Base-by-base conservation (phyloP, 2,797 vertebrate genomes). In the Eutrigla gurnardus region DNA sequence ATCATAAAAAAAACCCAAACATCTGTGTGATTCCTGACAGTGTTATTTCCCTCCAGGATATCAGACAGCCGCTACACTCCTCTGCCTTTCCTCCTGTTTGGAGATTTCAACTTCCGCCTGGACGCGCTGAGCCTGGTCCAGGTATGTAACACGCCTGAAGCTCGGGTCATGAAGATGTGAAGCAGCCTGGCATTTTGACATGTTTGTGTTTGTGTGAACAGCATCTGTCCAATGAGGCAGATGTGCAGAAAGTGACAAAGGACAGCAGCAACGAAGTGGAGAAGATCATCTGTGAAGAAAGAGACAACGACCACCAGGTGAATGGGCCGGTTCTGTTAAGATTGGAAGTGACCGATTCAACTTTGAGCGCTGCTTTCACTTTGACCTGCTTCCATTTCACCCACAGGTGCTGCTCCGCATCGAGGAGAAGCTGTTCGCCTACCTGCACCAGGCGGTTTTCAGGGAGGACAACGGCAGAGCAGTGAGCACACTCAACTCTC, bases 61-160 rank as follows among this genome's bases (percentile, higher is more conserved):
- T 92, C 92, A 39, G 92, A 94, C 59, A 77, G 2, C 75, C 75
- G 70, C 69, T 86, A 82, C 80, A 75, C 82, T 18, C 49, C 90
- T 8, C 77, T 93, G 64, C 95, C 96, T 50, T 96, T 94, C 83
- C 95, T 96, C 81, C 65, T 96, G 46, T 96, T 96, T 81, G 96
- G 96, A 85, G 95, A 96, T 86, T 96, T 96, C 17, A 96, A 96
- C 90, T 96, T 96, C 78, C 94, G 95, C 12, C 77, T 96, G 58
- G 95, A 96, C 84, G 92, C 95, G 1, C 68, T 81, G 39, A 93
- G 90, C 53, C 82, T 96, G 32, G 90, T 96, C 43, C 90, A 95
- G 94, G 96, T 96, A 82, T 54, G 59, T 32, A 25, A 25, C 14
- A 11, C 1, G 1, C 6, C 4, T 14, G 4, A 49, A n/a, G 25